phyloP scores from a whole-genome alignment of 1,140 invertebrate genomes.

The Bilobella aurantiaca region DNA sequence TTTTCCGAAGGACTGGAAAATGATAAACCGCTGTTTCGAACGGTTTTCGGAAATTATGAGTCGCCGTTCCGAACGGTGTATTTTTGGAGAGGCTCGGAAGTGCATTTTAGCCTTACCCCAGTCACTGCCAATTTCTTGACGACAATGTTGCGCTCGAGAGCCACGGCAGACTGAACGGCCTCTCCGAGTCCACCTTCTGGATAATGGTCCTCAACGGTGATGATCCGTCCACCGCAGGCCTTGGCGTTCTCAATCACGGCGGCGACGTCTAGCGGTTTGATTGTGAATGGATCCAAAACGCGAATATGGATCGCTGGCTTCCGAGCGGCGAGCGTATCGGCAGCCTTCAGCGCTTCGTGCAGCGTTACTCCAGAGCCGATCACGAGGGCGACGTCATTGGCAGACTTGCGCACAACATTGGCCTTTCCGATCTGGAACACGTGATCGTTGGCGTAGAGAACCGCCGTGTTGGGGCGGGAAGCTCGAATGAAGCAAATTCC shows the following conservation, averaged over 20 bases:
- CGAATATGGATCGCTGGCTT: slow-evolving; percentile 64
- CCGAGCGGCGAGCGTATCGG: slow-evolving; percentile 57
- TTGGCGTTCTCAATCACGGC: slow-evolving; percentile 67
- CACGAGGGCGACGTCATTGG: slow-evolving; percentile 68
- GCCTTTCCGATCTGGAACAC: slow-evolving; percentile 67
- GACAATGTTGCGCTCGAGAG: slow-evolving; percentile 57
- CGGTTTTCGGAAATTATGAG: too few species aligned
- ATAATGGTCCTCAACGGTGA: slow-evolving; percentile 98
- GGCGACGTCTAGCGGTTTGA: slow-evolving; percentile 84
- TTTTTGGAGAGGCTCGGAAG: too few species aligned
- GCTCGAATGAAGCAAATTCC: slow-evolving; percentile 95
- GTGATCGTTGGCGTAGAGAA: slow-evolving; percentile 82
- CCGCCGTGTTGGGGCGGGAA: slow-evolving; percentile 75
- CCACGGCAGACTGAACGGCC: slow-evolving; percentile 73
- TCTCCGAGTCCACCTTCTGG: slow-evolving; percentile 88
- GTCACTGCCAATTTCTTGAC: slow-evolving; percentile 77
- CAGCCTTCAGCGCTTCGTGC: slow-evolving; percentile 77
- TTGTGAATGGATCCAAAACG: slow-evolving; percentile 86
- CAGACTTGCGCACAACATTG: slow-evolving; percentile 62
- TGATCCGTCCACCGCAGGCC: slow-evolving; percentile 64
- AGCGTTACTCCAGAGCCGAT: slow-evolving; percentile 89
- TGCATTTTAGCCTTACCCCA: too few species aligned
- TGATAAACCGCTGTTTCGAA: too few species aligned
- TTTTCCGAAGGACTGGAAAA: too few species aligned
- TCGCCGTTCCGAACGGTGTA: too few species aligned